Evolutionary conservation across 2,888 invertebrate species (phyloP), one percentile per base, ranked within the genome.

Genomic region (Acronicta leporina): DNA sequence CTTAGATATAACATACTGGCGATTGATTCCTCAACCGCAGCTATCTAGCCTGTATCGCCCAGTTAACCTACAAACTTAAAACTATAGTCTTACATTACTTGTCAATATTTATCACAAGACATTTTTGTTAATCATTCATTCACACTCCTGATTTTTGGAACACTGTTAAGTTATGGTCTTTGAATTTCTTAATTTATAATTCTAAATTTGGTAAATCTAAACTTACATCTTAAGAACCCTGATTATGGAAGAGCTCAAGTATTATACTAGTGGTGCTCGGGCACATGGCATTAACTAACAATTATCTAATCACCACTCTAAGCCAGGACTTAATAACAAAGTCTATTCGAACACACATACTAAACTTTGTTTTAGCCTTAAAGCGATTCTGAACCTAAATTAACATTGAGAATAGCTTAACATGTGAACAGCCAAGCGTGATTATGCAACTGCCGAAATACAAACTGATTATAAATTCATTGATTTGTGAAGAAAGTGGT

Each of bases 221-320:
- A 58, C 66, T 72, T 77, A 75, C 16, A 50, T 55, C 68, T 57
- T 44, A 71, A 51, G 68, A 74, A 77, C 75, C 75, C 75, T 76
- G 77, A 76, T 71, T 72, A 69, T 58, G 52, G 49, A 69, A 67
- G 59, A 69, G 66, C 62, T 77, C 76, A 62, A 60, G 57, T 63
- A 68, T 79, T 82, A 79, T 75, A 77, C 77, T 79, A 80, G 44
- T 68, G 77, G 82, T 82, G 82, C 80, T 76, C 77, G 68, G 66
- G 73, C 79, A 79, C 66, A 78, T 77, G 79, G 79, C 75, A 75
- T 79, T 69, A 69, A 47, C 63, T 72, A 60, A 73, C 54, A 38
- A 56, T 64, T 51, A 63, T 49, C 61, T 61, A 59, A 73, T 64
- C 53, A 61, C 60, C 57, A 54, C 46, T 47, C 66, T 45, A 59